Conservation (phyloP, 1,140 invertebrate species). For the Bombus sibiricus region DNA sequence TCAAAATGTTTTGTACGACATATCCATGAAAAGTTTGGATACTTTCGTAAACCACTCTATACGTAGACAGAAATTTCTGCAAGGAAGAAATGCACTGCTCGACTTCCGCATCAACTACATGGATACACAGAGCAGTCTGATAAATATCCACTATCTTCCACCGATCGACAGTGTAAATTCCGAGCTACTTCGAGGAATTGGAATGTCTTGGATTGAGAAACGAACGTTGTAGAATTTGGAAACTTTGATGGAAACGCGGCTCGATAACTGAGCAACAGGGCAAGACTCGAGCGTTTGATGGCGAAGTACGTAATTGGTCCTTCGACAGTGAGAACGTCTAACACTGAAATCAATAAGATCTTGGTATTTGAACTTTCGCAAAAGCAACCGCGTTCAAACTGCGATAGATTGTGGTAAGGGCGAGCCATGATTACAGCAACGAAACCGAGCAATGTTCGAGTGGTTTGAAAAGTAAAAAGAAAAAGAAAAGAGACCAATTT, state of each 20-base stretch:
- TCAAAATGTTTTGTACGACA: no score
- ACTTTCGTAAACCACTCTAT: no score
- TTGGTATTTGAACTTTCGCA: background rate
- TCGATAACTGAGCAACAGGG: background rate
- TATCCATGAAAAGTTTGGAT: no score
- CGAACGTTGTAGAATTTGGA: background rate
- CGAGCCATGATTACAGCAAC: background rate
- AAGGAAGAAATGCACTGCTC: background rate
- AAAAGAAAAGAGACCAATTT: background rate
- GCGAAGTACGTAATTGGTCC: slow-evolving; percentile 2
- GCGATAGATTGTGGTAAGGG: background rate
- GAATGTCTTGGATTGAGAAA: background rate
- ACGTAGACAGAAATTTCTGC: background rate
- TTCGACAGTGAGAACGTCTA: background rate
- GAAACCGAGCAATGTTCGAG: background rate
- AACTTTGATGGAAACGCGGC: background rate
- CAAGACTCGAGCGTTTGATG: background rate
- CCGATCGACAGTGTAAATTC: background rate
- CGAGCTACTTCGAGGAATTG: background rate
- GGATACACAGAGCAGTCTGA: background rate
- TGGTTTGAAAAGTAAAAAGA: background rate
- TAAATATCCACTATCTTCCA: background rate
- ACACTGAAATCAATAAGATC: background rate
- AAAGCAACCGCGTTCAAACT: background rate
- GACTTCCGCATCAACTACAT: background rate